Conservation (phyloP, 2,888 invertebrate genomes). For the Microdon myrmicae region DNA sequence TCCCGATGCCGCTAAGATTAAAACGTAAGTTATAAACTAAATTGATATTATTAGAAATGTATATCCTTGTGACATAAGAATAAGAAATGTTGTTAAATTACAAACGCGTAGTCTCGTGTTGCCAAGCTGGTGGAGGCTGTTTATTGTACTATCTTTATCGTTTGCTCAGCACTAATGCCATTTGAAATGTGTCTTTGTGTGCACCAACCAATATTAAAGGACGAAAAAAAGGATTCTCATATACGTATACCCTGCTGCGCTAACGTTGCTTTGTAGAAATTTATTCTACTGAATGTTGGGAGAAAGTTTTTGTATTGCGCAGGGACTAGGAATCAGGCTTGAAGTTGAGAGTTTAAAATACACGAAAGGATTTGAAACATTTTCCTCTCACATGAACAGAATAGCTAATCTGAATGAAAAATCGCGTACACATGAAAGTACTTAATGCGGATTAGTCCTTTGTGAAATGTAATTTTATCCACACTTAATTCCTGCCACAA, state of each 20-base stretch:
- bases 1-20: slow-evolving; percentile 83
- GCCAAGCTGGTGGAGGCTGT: neutral
- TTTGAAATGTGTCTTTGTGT: slow-evolving; percentile 16
- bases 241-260: slow-evolving; percentile 27
- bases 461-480: slow-evolving; percentile 37
- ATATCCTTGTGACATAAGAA: neutral
- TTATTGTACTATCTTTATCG: neutral
- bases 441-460: slow-evolving; percentile 47
- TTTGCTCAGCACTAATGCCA: slow-evolving; percentile 13
- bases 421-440: slow-evolving; percentile 25
- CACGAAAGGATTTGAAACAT: slow-evolving; percentile 18
- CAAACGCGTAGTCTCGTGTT: neutral
- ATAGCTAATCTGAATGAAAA: slow-evolving; percentile 33
- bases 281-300: slow-evolving; percentile 34
- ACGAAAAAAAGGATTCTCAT: slow-evolving; percentile 21
- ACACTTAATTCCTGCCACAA: slow-evolving; percentile 34
- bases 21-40: slow-evolving; percentile 72
- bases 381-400: slow-evolving; percentile 19
- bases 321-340: slow-evolving; percentile 27
- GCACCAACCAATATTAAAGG: neutral
- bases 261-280: slow-evolving; percentile 39
- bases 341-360: slow-evolving; percentile 25
- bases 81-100: slow-evolving; percentile 5
- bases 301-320: slow-evolving; percentile 15
- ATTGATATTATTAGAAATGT: too few relatives aligned